Conservation (phyloP, 2,888 invertebrate species). For the Eupelmus urozonus region DNA sequence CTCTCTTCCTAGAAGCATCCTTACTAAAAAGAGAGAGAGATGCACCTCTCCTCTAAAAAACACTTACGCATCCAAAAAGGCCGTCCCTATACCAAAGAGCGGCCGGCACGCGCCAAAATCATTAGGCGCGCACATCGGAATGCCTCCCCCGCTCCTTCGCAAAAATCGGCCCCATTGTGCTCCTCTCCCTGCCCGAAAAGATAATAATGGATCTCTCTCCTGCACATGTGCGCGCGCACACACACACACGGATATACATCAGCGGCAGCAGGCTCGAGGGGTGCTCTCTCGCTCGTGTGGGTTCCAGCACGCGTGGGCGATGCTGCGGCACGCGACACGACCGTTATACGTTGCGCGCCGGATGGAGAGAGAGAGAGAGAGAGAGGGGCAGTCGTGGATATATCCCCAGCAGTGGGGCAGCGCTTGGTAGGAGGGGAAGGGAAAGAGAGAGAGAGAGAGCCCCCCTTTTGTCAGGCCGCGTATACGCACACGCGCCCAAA, state of each 20-base stretch:
- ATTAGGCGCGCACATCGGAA: neutral
- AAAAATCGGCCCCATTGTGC: constrained; percentile 53
- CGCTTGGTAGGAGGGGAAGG: neutral
- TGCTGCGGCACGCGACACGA: constrained; percentile 77
- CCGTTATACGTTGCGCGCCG: constrained; percentile 74
- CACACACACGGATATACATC: constrained; percentile 51
- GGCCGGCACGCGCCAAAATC: constrained; percentile 38
- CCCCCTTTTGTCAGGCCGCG: constrained; percentile 50
- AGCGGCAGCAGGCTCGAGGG: too few species aligned
- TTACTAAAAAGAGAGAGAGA: neutral
- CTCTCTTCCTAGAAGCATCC: neutral
- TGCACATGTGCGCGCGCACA: constrained; percentile 30
- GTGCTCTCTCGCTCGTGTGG: constrained; percentile 62
- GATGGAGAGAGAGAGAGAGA: constrained; percentile 43
- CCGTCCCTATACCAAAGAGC: too few species aligned
- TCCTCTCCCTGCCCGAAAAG: constrained; percentile 22
- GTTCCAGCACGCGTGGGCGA: constrained; percentile 76
- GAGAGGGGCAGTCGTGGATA: neutral
- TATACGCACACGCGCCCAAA: constrained; percentile 43
- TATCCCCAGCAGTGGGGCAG: constrained; percentile 15
- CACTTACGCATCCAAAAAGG: too few species aligned
- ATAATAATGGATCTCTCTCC: constrained; percentile 7
- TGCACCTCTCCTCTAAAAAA: too few species aligned
- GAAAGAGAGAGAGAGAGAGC: neutral
- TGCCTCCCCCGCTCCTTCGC: neutral